A percentile compares a stretch with the other conserved stretches of the same genome.
Conservation (phyloP, 2,888 invertebrate species). For the Lepidocyrtoides sp. region DNA sequence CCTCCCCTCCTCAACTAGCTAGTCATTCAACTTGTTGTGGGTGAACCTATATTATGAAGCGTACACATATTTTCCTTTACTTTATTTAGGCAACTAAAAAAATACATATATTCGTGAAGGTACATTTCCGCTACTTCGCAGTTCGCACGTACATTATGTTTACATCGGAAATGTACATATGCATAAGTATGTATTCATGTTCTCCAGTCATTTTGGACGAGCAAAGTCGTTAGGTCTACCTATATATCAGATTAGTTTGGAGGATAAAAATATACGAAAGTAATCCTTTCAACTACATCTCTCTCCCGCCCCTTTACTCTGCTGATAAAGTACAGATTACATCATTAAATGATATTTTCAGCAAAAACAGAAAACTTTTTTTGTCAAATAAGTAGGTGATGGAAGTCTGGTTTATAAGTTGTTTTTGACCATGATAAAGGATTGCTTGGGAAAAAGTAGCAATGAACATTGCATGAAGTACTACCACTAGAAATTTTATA, state of each 20-base stretch:
- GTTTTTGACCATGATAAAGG: neutral
- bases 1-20: neutral
- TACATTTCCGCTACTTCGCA: too few species aligned
- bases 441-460: neutral
- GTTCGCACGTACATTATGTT: too few species aligned
- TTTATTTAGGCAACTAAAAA: too few species aligned
- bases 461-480: neutral
- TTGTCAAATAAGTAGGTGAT: neutral
- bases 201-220: too few species aligned
- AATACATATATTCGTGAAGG: too few species aligned
- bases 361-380: constrained; percentile 17
- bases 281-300: constrained; percentile 65
- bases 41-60: too few species aligned
- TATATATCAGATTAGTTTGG: constrained; percentile 50
- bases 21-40: constrained; percentile 40
- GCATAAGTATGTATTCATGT: too few species aligned
- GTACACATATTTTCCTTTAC: too few species aligned
- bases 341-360: constrained; percentile 60
- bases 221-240: too few species aligned
- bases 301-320: neutral
- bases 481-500: neutral
- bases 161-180: too few species aligned
- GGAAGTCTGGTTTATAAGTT: neutral
- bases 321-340: constrained; percentile 50
- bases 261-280: constrained; percentile 37